These are phyloP conservation scores for Oxycera nigricornis DNA, from an alignment of 2,888 invertebrate species.

Conservation along the genomic window DNA sequence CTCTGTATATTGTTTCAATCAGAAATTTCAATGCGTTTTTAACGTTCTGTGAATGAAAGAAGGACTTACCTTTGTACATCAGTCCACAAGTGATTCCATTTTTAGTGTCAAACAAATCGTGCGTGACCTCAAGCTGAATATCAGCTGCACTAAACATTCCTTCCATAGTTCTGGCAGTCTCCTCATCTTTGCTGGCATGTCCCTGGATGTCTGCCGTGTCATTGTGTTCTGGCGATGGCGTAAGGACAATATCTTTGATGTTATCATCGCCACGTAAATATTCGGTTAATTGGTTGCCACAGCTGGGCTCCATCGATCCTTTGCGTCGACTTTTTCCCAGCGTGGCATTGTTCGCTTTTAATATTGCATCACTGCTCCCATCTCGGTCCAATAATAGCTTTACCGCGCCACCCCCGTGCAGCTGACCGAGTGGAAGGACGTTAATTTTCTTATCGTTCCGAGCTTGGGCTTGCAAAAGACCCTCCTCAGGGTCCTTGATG, in stretches of 20 bases:
- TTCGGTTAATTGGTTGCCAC: constrained; percentile 33
- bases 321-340: constrained; percentile 46
- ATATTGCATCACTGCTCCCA: constrained; percentile 43
- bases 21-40: too few relatives aligned
- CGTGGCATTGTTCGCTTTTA: background rate
- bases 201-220: background rate
- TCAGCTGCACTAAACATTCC: constrained; percentile 32
- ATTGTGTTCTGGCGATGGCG: background rate
- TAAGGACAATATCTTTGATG: constrained; percentile 5
- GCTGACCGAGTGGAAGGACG: constrained; percentile 41
- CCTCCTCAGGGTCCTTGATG: constrained; percentile 33
- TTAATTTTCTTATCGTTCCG: constrained; percentile 46
- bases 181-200: background rate
- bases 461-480: constrained; percentile 43
- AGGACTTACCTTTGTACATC: constrained; percentile 54
- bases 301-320: constrained; percentile 43
- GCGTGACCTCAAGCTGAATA: constrained; percentile 52
- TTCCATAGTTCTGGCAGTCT: background rate
- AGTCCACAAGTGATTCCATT: constrained; percentile 54
- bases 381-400: background rate
- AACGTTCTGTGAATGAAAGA: background rate
- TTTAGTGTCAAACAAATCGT: constrained; percentile 54
- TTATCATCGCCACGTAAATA: constrained; percentile 26
- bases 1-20: too few relatives aligned
- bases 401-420: constrained; percentile 30